phyloP scores from a whole-genome alignment of 2,797 vertebrate genomes.

The Picus viridis region DNA sequence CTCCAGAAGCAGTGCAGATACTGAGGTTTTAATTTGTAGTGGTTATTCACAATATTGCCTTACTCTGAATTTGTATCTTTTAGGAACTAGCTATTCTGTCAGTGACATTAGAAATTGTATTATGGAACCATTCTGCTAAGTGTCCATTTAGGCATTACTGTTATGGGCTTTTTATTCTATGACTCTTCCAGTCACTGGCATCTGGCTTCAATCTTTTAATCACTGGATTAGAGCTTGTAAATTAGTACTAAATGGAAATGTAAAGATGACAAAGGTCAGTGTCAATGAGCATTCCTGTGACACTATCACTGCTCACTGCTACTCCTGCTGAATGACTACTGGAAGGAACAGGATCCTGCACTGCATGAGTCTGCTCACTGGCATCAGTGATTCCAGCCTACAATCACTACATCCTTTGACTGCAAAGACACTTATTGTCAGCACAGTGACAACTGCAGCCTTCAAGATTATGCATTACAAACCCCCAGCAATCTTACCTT shows the following conservation, averaged over 20 bases:
- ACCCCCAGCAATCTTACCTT: background rate
- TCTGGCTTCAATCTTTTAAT: slow-evolving; percentile 53
- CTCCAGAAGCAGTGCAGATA: background rate
- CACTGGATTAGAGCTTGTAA: slow-evolving; percentile 29
- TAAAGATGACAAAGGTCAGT: slow-evolving; percentile 59
- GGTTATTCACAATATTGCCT: background rate
- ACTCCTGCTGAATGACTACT: background rate
- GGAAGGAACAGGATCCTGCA: background rate
- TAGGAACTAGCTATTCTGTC: background rate
- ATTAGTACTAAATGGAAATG: slow-evolving; percentile 60
- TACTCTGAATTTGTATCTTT: background rate
- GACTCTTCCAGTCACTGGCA: background rate
- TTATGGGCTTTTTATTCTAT: background rate
- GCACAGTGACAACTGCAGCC: background rate
- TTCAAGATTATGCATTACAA: background rate
- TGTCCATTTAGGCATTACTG: background rate
- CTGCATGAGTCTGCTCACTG: background rate
- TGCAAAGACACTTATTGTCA: background rate
- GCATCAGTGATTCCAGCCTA: background rate
- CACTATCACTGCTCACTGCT: background rate
- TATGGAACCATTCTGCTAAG: background rate
- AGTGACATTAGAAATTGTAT: background rate
- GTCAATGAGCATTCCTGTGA: slow-evolving; percentile 21
- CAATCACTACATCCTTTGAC: background rate
- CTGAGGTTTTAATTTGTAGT: background rate